These are phyloP conservation scores for Ctenicera cuprea DNA, from an alignment of 2,888 invertebrate species.

Conservation along the genomic window DNA sequence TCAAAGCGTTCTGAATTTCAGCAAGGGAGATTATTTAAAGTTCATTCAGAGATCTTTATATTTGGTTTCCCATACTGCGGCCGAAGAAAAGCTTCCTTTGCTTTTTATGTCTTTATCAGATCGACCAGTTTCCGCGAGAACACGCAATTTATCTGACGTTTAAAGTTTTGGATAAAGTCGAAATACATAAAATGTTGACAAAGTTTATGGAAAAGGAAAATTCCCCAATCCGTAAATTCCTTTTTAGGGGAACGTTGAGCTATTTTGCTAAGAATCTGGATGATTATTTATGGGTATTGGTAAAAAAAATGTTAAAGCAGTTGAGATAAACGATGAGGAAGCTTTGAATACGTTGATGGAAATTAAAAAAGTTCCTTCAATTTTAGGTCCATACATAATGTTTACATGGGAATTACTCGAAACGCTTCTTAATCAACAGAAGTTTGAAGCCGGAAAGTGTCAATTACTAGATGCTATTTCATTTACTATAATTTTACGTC, in stretches of 20 bases:
- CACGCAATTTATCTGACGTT: constrained; percentile 41
- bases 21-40: constrained; percentile 46
- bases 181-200: constrained; percentile 31
- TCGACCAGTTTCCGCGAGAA: constrained; percentile 43
- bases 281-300: constrained; percentile 32
- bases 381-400: constrained; percentile 8
- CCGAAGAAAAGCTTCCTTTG: constrained; percentile 26
- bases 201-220: constrained; percentile 37
- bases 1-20: constrained; percentile 38
- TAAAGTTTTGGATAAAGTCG: constrained; percentile 11
- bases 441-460: not conserved
- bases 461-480: constrained; percentile 12
- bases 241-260: constrained; percentile 36
- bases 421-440: not conserved
- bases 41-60: constrained; percentile 45
- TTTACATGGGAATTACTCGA: constrained; percentile 30
- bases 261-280: constrained; percentile 37
- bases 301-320: constrained; percentile 7
- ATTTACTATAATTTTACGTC: not conserved
- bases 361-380: constrained; percentile 20
- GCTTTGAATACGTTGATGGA: constrained; percentile 26
- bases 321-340: constrained; percentile 39
- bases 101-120: constrained; percentile 32
- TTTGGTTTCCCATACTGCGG: constrained; percentile 24
- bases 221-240: constrained; percentile 37